A percentile compares a stretch with the other conserved stretches of the same genome.
phyloP scores from a whole-genome alignment of 2,888 invertebrate species.

The Stenurella melanura region DNA sequence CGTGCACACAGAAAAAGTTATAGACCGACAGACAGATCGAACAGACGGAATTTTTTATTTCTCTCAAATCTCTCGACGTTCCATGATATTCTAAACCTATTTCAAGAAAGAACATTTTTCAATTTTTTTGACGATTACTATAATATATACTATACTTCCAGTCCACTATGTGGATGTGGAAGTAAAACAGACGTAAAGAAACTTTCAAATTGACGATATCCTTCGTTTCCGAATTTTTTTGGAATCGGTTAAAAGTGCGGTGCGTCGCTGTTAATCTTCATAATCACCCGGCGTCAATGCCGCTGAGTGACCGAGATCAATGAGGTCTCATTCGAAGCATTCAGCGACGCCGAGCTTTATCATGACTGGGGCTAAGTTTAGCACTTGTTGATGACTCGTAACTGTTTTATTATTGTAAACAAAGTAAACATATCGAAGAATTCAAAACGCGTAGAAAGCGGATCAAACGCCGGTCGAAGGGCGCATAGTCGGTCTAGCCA shows the following conservation, averaged over 20 bases:
- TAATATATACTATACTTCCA: too few species aligned
- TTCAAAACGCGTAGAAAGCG: slow-evolving; percentile 23
- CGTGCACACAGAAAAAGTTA: too few species aligned
- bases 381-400: slow-evolving; percentile 48
- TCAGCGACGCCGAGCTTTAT: not conserved
- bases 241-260: not conserved
- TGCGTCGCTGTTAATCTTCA: not conserved
- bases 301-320: slow-evolving; percentile 4
- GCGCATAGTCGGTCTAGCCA: slow-evolving; percentile 30
- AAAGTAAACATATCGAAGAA: slow-evolving; percentile 26
- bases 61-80: too few species aligned
- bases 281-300: not conserved
- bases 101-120: too few species aligned
- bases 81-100: too few species aligned
- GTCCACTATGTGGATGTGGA: too few species aligned
- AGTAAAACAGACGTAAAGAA: too few species aligned
- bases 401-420: slow-evolving; percentile 27
- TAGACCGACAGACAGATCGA: too few species aligned
- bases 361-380: slow-evolving; percentile 22
- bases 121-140: too few species aligned
- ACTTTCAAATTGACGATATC: too few species aligned
- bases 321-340: slow-evolving; percentile 1
- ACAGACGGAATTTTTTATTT: too few species aligned
- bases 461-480: slow-evolving; percentile 46
- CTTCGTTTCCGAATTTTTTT: too few species aligned